Evolutionary conservation across 2,888 invertebrate genomes (phyloP), one percentile per base, ranked within the genome.

Genomic region (Vannuccia rotundouncinata): DNA sequence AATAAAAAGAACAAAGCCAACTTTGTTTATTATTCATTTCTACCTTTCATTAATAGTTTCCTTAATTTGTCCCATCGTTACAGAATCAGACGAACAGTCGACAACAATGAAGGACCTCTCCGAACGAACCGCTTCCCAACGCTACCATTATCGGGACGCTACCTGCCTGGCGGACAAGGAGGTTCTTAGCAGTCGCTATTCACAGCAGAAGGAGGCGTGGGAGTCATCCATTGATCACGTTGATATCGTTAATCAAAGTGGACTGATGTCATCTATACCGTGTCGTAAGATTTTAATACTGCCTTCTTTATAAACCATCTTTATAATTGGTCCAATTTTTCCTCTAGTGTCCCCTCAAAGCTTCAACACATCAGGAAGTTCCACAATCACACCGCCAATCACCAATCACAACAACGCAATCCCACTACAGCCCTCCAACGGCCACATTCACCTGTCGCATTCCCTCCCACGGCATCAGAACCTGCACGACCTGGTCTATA

Each of bases 351-450:
- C 45, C 10, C 45, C 45, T 13, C 45, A 45, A 17, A 45, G 45
- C 45, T 45, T 13, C 45, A n/a, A n/a, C n/a, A 45, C 45, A 13
- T 13, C 45, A 17, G 45, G 17, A 17, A 45, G 45, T 17, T 45
- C 5, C 45, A 45, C 45, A 17, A 17, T 45, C 45, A 45, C 74
- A 1, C 75, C 29, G 75, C 30, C 75, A 1, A 30, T 27, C 75
- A 30, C n/a, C 1, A 75, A 29, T 22, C 29, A 28, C 29, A 75
- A 28, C 75, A 75, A 75, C n/a, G 75, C 30, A n/a, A 22, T 75
- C 29, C 75, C 28, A 31, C 83, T 80, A 28, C 82, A 82, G 30
- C 83, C 83, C 1, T 73, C 81, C 1, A 79, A 75, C 79, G 77
- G 75, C 1, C 45, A 45, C 10, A 45, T 45, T 45, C 45, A 45